Base-by-base conservation (phyloP, 2,888 invertebrate species). In the Neoitamus cyanurus region DNA sequence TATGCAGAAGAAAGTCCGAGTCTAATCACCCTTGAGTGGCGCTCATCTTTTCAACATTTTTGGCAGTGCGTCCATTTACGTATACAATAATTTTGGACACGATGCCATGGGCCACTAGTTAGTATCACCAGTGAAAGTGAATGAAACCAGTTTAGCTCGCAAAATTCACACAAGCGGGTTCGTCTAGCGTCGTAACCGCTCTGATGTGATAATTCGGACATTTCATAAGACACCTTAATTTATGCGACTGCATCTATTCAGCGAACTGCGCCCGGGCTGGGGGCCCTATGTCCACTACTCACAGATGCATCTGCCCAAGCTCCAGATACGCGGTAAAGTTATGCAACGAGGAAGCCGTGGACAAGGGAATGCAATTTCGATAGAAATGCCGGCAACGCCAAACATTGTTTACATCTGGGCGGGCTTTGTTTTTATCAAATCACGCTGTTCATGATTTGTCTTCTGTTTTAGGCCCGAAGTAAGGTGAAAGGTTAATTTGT, bases 121-220 rank as follows among this genome's bases (percentile, higher is more conserved):
- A 34, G 13, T 4, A 30, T n/a, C n/a, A 58, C 34, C 11, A 78
- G 78, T 78, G 78, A 78, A 78, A 78, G 78, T 78, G 48, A 30
- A 78, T 48, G n/a, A 78, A 78, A 78, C 78, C 48, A 78, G 78
- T 78, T 78, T 58, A n/a, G 15, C 34, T 78, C 30, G 78, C 78
- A 48, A 78, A 78, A 78, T 42, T 48, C 13, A 78, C 30, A 46
- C 11, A 31, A 78, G 58, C 58, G 78, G 78, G 78, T 30, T 78
- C 31, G 58, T 42, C 48, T 15, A 25, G 0, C 78, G 42, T 48
- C 78, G 78, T 78, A 78, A 78, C 31, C 42, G 42, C 9, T 58
- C 58, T 75, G 75, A 75, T 78, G 78, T 78, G 78, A 78, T 78
- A 46, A 78, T 78, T 31, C n/a, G 13, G 25, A 4, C 48, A 58